Base-by-base conservation (phyloP, 2,888 invertebrate species). In the Mechanitis messenoides region DNA sequence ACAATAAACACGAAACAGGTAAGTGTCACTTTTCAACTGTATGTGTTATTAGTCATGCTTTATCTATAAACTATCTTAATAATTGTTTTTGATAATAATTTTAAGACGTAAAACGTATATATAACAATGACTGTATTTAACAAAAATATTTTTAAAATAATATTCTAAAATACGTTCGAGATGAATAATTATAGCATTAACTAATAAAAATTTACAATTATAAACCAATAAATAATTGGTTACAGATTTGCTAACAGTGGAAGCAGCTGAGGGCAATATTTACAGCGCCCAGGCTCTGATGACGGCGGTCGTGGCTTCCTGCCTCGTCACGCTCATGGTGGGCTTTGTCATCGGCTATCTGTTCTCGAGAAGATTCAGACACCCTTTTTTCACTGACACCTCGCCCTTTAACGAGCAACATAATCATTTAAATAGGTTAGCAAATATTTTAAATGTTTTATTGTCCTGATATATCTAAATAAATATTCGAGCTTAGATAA, bases 311-410 rank as follows among this genome's bases (percentile, higher is more conserved):
- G 93, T 95, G 59, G 94, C 94, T 11, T 94, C 95, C 56, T 95
- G 96, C 75, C 91, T 96, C 63, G 93, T 95, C 59, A 95, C 96
- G 12, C 91, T 96, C 66, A 92, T 96, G 79, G 92, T 96, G 65
- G 96, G 96, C 62, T 96, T 97, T 81, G 93, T 95, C 68, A 94
- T 94, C 67, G 96, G 96, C 50, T 97, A 94, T 80, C 92, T 95
- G 74, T 95, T 96, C 81, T 95, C 95, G 38, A 92, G 94, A 77
- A 91, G 94, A 87, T 93, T 95, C 91, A 91, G 92, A 58, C 94
- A 94, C 73, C 93, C 93, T 68, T 92, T 93, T 75, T 92, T 93
- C 74, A 93, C 94, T 78, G 93, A 94, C 74, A 93, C 94, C 78
- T 93, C 94, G 72, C 93, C 94, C 69, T 93, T 93, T 85, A 92